Conservation (phyloP, 1,140 invertebrate genomes). For the Lordiphosa collinella region DNA sequence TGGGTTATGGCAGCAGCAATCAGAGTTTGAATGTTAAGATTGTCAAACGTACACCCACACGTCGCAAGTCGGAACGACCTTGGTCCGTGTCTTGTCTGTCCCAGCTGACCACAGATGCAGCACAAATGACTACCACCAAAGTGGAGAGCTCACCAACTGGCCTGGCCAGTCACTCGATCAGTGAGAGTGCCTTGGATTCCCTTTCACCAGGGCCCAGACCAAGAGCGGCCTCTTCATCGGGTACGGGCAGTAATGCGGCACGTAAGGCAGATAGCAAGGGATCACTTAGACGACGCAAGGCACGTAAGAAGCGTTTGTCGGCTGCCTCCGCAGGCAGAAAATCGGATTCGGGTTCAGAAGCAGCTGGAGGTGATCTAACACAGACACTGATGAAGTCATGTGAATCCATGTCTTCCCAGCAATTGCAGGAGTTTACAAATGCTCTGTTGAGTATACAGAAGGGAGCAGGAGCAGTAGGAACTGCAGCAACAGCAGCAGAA, state of each 20-base stretch:
- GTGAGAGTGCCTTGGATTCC: slow-evolving; percentile 91
- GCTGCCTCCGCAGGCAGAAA: slow-evolving; percentile 79
- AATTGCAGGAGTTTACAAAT: slow-evolving; percentile 71
- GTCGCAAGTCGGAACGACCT: slow-evolving; percentile 82
- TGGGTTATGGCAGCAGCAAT: slow-evolving; percentile 69
- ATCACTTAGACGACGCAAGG: slow-evolving; percentile 83
- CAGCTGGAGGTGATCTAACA: slow-evolving; percentile 48
- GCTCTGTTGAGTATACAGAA: slow-evolving; percentile 69
- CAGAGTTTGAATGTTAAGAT: slow-evolving; percentile 72
- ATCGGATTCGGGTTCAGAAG: slow-evolving; percentile 83
- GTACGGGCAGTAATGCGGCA: slow-evolving; percentile 64
- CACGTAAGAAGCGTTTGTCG: slow-evolving; percentile 82
- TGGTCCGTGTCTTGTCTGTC: slow-evolving; percentile 92
- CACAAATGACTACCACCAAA: slow-evolving; percentile 57
- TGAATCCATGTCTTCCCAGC: slow-evolving; percentile 80
- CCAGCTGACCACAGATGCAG: slow-evolving; percentile 82
- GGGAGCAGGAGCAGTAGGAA: slow-evolving; percentile 18
- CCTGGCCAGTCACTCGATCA: slow-evolving; percentile 86
- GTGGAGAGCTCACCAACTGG: slow-evolving; percentile 65
- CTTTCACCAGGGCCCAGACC: slow-evolving; percentile 80
- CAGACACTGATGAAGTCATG: slow-evolving; percentile 75
- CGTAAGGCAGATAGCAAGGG: slow-evolving; percentile 79
- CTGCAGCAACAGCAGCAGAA: slow-evolving; percentile 10
- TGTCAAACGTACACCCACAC: slow-evolving; percentile 63
- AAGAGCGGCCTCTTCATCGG: slow-evolving; percentile 66